Evolutionary conservation across 1,140 invertebrate genomes (phyloP), one percentile per base, ranked within the genome.

Genomic region (Heliconius hermathena): DNA sequence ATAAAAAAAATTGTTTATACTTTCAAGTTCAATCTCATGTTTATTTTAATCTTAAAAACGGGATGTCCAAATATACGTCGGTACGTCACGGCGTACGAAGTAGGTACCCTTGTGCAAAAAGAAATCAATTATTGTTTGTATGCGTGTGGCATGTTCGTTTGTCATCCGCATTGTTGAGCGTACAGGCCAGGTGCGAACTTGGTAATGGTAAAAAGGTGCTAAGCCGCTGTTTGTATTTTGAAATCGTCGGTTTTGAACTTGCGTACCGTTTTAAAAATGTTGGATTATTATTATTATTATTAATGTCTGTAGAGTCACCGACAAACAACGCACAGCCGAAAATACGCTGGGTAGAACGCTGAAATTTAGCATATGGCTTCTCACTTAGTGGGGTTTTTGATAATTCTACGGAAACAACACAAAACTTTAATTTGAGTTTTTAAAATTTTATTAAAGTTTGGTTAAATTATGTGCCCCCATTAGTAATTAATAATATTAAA

Each of bases 111-210:
- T 66, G 22, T 66, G 60, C 60, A 29, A 66, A 66, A 66, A 66
- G 60, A 66, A 79, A 78, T 81, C 81, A 79, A 16, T 74, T 76
- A 86, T 74, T 76, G 85, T 91, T 85, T 84, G 81, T 89, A 90
- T 89, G 87, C 88, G 74, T 52, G 83, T 74, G 72, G 84, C 85
- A 86, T 87, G 73, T 74, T 73, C 74, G 71, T 84, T 78, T 78
- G 83, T 86, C 81, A 81, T 60, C 75, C 80, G 83, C 89, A 91
- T 91, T 88, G 73, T 84, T 84, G 71, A 85, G 85, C 88, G 89
- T 88, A 88, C 81, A 49, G 29, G 81, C 74, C 89, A 89, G 88
- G 87, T 90, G 89, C 84, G 78, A 87, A 87, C 84, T 70, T 36
- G 66, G 71, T 74, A 46, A 33, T 66, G 26, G 60, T 66, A 26